These are phyloP conservation scores for Poecilobothrus nobilitatus DNA, from an alignment of 2,888 invertebrate genomes.

Conservation along the genomic window DNA sequence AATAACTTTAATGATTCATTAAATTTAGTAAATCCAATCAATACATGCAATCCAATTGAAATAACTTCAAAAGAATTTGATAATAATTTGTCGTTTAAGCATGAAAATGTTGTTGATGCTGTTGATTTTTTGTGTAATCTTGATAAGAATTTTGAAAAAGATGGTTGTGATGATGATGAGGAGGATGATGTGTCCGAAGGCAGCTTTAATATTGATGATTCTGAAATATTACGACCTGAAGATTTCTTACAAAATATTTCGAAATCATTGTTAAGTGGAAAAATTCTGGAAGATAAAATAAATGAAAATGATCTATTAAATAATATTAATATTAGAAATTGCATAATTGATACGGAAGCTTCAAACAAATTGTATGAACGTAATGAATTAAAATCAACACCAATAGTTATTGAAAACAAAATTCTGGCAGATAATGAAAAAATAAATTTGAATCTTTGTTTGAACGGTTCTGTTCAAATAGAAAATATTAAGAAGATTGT, in stretches of 20 bases:
- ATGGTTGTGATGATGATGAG: too few relatives aligned
- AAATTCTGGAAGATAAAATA: background rate
- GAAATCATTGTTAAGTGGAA: background rate
- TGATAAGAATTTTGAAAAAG: background rate
- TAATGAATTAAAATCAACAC: background rate
- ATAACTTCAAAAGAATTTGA: too few relatives aligned
- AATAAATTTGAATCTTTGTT: slow-evolving; percentile 30
- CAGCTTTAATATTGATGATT: background rate
- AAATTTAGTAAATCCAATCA: too few relatives aligned
- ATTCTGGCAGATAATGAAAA: slow-evolving; percentile 36
- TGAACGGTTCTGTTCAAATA: slow-evolving; percentile 18
- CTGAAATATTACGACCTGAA: background rate
- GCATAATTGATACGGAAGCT: too few relatives aligned
- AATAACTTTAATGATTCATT: background rate
- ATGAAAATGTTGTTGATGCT: background rate
- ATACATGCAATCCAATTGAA: too few relatives aligned
- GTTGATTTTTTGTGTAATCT: background rate
- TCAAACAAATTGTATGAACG: too few relatives aligned
- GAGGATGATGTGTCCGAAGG: background rate
- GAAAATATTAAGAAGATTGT: background rate
- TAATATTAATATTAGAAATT: too few relatives aligned
- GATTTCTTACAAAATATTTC: background rate
- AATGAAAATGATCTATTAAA: too few relatives aligned
- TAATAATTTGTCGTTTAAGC: background rate
- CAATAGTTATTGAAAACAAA: slow-evolving; percentile 38